A percentile compares a stretch with the other conserved stretches of the same genome.
phyloP scores from a whole-genome alignment of 1,140 invertebrate species.

The Plectrocnemia conspersa region DNA sequence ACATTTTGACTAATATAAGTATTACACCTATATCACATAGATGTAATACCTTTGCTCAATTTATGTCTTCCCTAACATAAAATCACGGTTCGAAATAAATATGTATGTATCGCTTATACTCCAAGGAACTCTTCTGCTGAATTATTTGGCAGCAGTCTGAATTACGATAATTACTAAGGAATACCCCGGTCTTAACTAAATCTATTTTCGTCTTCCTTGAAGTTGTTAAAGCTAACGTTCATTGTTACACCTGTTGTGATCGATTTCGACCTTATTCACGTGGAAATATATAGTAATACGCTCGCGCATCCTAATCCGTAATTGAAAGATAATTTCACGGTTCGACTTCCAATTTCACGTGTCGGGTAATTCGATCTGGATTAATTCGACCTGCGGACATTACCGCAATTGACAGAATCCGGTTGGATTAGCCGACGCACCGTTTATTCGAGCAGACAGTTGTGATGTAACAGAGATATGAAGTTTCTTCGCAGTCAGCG shows the following conservation, averaged over 20 bases:
- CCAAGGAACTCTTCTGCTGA: no score
- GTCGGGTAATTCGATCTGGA: neutral
- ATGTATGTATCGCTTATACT: no score
- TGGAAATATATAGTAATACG: neutral
- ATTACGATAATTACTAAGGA: no score
- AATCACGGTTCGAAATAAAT: no score
- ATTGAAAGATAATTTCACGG: neutral
- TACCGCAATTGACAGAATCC: constrained; percentile 3
- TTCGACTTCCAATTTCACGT: constrained; percentile 4
- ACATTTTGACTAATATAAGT: no score
- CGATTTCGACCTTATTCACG: neutral
- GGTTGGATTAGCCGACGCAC: constrained; percentile 1
- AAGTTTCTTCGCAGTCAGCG: neutral
- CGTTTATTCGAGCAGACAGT: neutral
- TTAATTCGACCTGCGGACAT: no score
- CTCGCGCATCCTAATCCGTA: neutral
- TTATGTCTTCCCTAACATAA: no score
- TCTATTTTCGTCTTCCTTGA: neutral
- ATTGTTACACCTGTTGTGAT: no score
- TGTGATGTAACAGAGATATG: neutral
- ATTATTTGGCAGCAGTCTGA: no score
- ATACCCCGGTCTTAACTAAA: neutral
- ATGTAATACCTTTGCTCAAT: no score
- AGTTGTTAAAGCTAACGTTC: no score
- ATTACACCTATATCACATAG: no score